phyloP scores from a whole-genome alignment of 2,113 vertebrate species.

The Laterallus jamaicensis region DNA sequence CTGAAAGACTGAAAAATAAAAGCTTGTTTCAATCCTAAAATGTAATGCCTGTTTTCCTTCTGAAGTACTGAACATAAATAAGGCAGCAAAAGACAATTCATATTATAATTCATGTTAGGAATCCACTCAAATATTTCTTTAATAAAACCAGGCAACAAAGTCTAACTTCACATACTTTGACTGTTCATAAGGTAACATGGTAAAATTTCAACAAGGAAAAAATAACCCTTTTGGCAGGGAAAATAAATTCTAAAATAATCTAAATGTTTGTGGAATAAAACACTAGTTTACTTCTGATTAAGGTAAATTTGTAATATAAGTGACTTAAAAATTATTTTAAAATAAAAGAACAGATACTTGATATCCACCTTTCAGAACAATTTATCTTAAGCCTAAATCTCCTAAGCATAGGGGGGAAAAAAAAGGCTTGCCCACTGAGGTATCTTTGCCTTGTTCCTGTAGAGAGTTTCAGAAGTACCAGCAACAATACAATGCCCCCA shows the following conservation, averaged over 20 bases:
- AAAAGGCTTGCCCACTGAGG: neutral
- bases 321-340: neutral
- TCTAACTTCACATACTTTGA: neutral
- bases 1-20: neutral
- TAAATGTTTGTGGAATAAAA: neutral
- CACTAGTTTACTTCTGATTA: neutral
- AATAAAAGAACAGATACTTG: neutral
- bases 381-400: neutral
- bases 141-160: neutral
- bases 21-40: neutral
- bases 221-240: neutral
- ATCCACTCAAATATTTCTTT: neutral
- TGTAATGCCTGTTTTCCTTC: neutral
- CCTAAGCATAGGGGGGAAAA: neutral
- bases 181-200: neutral
- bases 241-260: neutral
- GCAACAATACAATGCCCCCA: conserved; percentile 54
- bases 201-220: neutral
- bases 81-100: neutral
- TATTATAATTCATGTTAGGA: neutral
- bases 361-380: neutral
- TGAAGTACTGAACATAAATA: neutral
- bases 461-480: conserved; percentile 15
- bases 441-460: neutral
- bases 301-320: neutral